Conservation (phyloP, 2,113 vertebrate genomes). For the Phocoena sinus region DNA sequence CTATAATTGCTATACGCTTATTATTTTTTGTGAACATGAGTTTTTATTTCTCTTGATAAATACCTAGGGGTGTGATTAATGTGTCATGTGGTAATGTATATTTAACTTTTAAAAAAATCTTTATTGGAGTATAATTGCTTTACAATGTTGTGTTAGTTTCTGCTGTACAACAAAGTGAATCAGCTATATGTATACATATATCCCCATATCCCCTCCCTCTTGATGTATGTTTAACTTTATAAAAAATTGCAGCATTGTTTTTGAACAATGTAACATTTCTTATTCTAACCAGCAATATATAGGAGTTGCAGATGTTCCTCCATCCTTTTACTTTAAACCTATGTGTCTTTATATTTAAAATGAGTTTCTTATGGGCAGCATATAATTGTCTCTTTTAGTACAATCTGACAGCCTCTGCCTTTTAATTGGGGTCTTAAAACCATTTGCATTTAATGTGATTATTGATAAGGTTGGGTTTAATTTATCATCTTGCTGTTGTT, state of each 20-base stretch:
- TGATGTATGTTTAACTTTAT: neutral
- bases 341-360: neutral
- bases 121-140: no score
- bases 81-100: neutral
- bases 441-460: conserved; percentile 1
- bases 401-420: neutral
- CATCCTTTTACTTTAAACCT: neutral
- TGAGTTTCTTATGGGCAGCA: neutral
- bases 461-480: neutral
- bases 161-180: no score
- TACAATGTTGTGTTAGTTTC: no score
- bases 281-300: neutral
- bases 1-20: neutral
- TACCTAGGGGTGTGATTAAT: neutral
- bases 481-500: neutral
- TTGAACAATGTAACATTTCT: neutral
- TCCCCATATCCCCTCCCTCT: no score
- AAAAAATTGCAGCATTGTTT: no score
- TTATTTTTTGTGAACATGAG: neutral
- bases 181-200: no score
- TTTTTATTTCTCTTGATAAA: conserved; percentile 28
- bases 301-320: neutral
- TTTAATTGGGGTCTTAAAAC: neutral
- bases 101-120: no score
- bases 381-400: neutral